Evolutionary conservation across 2,113 vertebrate genomes (phyloP).

Genomic region (Silurus asotus): DNA sequence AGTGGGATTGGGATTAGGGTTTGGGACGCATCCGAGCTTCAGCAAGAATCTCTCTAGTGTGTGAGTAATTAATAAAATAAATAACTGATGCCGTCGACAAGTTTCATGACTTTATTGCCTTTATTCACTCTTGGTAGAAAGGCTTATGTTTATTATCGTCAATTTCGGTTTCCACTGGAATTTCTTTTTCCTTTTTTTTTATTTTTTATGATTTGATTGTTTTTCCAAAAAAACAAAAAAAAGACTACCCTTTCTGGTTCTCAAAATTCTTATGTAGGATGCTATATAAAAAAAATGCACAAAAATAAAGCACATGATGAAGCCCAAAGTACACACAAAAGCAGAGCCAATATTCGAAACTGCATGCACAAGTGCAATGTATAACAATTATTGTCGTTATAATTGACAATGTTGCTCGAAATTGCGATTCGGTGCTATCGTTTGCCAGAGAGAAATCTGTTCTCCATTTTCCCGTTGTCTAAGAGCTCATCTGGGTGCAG

Average conservation of each 20-base stretch:
- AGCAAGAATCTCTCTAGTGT: background rate
- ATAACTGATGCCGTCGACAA: background rate
- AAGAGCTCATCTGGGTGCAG: conserved; percentile 47
- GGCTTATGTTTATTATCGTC: background rate
- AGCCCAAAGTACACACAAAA: background rate
- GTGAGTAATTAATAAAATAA: background rate
- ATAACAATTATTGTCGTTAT: conserved; percentile 17
- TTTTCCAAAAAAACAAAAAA: background rate
- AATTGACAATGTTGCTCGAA: background rate
- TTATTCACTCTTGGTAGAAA: background rate
- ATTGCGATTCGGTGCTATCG: background rate
- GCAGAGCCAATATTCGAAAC: background rate
- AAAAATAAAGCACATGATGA: background rate
- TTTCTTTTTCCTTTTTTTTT: background rate
- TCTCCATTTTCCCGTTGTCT: conserved; percentile 3
- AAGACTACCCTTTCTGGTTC: background rate
- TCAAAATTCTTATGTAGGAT: background rate
- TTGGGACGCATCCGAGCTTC: background rate
- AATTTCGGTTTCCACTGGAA: background rate
- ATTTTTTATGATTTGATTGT: no score
- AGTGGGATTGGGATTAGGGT: background rate
- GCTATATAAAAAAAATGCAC: background rate
- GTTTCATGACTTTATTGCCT: background rate
- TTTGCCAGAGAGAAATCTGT: conserved; percentile 32
- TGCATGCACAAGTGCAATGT: background rate